phyloP scores from a whole-genome alignment of 2,888 invertebrate genomes.

The Nasonovia ribisnigri region DNA sequence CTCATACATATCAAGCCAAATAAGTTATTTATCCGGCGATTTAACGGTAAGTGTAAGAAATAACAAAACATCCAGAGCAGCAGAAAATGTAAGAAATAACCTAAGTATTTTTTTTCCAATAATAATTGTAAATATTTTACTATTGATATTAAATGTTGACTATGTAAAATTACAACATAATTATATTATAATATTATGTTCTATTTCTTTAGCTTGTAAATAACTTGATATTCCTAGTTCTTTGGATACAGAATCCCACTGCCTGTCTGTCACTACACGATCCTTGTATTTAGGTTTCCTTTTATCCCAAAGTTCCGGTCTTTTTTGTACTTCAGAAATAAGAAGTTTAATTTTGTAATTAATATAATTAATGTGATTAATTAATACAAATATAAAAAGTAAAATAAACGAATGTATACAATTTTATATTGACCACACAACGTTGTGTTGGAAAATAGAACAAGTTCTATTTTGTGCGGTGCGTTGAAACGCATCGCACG shows the following conservation, averaged over 20 bases:
- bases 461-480: background rate
- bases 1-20: no score
- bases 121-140: background rate
- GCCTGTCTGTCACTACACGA: background rate
- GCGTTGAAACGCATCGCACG: background rate
- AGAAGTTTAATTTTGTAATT: slow-evolving; percentile 15
- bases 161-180: no score
- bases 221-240: slow-evolving; percentile 23
- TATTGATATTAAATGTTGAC: no score
- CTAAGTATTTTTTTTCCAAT: background rate
- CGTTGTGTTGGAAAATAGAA: background rate
- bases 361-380: no score
- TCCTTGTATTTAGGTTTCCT: background rate
- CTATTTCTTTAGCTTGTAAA: no score
- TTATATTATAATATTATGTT: no score
- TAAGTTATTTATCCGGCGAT: background rate
- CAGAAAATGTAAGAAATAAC: background rate
- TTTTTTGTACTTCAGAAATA: slow-evolving; percentile 1
- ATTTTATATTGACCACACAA: no score
- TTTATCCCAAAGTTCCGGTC: background rate
- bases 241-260: background rate
- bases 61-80: background rate
- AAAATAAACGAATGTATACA: no score
- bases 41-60: background rate
- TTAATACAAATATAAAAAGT: no score